These are phyloP conservation scores for Sesamia inferens DNA, from an alignment of 2,888 invertebrate genomes.

Conservation along the genomic window DNA sequence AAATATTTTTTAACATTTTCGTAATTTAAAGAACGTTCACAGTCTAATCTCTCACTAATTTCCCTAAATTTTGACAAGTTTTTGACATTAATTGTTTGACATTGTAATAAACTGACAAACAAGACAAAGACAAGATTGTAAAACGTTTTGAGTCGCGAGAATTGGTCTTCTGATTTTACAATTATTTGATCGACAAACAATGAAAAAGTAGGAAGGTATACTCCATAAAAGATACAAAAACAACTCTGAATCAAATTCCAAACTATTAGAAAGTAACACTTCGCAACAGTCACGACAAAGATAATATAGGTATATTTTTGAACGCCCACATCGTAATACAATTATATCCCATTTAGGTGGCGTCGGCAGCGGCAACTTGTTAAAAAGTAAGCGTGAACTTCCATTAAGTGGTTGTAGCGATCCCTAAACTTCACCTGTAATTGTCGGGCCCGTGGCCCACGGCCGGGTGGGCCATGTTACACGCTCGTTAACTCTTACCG, in stretches of 20 bases:
- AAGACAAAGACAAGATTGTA: too few species aligned
- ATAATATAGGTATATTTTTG: conserved; percentile 44
- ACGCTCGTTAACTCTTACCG: conserved; percentile 65
- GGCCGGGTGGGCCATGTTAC: conserved; percentile 53
- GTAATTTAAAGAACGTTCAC: too few species aligned
- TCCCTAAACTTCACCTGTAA: conserved; percentile 77
- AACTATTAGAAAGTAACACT: conserved; percentile 36
- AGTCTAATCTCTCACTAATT: too few species aligned
- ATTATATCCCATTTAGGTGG: conserved; percentile 70
- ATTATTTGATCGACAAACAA: background rate
- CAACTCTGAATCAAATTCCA: conserved; percentile 12
- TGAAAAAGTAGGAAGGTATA: too few species aligned
- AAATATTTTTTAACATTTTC: background rate
- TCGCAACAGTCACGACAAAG: conserved; percentile 9
- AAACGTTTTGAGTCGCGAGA: too few species aligned
- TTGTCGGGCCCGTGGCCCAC: conserved; percentile 61
- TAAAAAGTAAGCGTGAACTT: conserved; percentile 84
- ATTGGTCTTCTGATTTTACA: too few species aligned
- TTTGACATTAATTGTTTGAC: too few species aligned
- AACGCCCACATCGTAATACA: conserved; percentile 63
- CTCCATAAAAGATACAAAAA: background rate
- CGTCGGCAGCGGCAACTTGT: conserved; percentile 77
- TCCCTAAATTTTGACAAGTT: too few species aligned
- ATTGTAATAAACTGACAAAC: too few species aligned
- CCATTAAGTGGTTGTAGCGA: conserved; percentile 75